Percentiles rank a stretch among this genome's conserved stretches.
Evolutionary conservation across 2,113 vertebrate genomes (phyloP).

Genomic region (Mesoclemmys tuberculata): DNA sequence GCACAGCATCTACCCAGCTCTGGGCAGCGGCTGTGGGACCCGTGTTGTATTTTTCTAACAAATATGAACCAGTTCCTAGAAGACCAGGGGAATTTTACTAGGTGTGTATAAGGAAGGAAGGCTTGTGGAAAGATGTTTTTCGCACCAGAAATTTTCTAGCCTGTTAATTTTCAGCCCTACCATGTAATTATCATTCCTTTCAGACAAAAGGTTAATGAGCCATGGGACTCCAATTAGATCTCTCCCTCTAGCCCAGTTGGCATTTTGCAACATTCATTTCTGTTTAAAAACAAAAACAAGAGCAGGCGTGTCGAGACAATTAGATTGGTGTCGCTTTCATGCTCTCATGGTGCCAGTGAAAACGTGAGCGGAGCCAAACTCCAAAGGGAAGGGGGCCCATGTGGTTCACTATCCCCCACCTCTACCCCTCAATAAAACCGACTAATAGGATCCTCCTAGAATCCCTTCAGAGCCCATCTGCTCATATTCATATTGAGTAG

Average conservation of each 20-base stretch:
- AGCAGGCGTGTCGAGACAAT: fast-evolving
- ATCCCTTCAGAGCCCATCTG: not conserved
- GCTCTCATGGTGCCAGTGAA: not conserved
- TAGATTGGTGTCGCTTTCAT: conserved; percentile 41
- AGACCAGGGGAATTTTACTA: fast-evolving
- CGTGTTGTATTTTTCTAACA: not conserved
- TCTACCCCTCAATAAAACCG: not conserved
- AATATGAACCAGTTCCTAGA: not conserved
- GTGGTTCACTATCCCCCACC: too few species aligned
- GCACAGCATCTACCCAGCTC: not conserved
- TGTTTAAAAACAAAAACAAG: not conserved
- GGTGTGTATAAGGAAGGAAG: not conserved
- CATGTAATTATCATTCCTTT: not conserved
- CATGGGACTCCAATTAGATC: not conserved
- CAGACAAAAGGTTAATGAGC: not conserved
- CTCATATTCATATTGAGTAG: not conserved
- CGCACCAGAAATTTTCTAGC: fast-evolving
- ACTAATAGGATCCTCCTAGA: not conserved
- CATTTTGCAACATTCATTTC: not conserved
- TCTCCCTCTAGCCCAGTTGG: not conserved
- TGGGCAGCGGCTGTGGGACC: not conserved
- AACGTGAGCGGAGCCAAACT: not conserved
- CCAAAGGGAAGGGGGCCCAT: not conserved
- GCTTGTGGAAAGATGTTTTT: fast-evolving
- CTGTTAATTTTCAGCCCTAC: not conserved